Evolutionary conservation across 92 coral and sea anemone genomes (phyloP).

Genomic region (Epizoanthus scotinus): DNA sequence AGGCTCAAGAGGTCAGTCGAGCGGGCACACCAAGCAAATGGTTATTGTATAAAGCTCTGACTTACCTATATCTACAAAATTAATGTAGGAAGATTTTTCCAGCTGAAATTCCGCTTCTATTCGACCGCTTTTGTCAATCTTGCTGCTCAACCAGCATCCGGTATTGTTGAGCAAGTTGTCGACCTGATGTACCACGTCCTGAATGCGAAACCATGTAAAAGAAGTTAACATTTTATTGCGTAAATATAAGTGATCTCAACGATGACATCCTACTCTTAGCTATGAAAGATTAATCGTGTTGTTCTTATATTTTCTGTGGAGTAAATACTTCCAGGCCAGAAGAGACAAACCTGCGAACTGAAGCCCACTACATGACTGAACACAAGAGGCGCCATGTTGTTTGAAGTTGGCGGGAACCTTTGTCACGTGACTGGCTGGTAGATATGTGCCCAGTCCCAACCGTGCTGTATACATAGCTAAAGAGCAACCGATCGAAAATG

Average conservation of each 20-base stretch:
- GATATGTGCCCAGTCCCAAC: conserved; percentile 8
- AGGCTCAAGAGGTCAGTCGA: no score
- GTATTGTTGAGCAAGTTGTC: conserved; percentile 67
- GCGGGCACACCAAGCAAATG: not conserved
- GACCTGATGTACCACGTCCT: conserved; percentile 74
- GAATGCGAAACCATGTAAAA: not conserved
- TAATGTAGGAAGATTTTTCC: conserved; percentile 71
- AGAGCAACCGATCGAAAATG: conserved; percentile 58
- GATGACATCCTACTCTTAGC: not conserved
- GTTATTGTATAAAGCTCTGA: no score
- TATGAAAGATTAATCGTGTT: not conserved
- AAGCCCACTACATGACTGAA: conserved; percentile 64
- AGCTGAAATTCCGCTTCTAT: conserved; percentile 89
- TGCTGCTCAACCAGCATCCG: conserved; percentile 73
- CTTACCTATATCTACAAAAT: conserved; percentile 81
- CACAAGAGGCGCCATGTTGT: conserved; percentile 84
- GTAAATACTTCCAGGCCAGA: not conserved
- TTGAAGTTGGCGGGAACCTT: conserved; percentile 70
- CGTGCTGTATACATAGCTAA: not conserved
- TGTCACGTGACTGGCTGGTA: conserved; percentile 27
- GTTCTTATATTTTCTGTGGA: not conserved
- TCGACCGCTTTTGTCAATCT: conserved; percentile 58
- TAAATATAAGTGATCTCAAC: not conserved
- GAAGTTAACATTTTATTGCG: not conserved
- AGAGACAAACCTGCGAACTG: conserved; percentile 72